Evolutionary conservation across 2,113 vertebrate genomes (phyloP).

Genomic region (Burhinus oedicnemus): DNA sequence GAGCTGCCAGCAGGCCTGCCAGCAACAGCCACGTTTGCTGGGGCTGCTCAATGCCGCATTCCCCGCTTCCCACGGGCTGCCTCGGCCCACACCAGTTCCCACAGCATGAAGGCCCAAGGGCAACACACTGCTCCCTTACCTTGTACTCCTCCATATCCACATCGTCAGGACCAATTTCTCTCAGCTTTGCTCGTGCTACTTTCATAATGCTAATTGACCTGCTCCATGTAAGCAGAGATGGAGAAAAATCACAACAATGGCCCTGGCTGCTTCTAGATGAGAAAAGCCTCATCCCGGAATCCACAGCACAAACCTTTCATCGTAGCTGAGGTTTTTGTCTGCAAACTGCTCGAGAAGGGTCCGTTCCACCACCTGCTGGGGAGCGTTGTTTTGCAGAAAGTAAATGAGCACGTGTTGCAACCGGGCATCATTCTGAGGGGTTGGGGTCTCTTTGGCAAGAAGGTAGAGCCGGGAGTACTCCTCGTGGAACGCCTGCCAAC

Average conservation of each 20-base stretch:
- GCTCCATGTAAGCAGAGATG: neutral
- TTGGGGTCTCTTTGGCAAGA: conserved; percentile 85
- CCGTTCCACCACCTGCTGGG: conserved; percentile 89
- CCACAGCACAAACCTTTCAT: conserved; percentile 81
- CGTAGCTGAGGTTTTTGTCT: conserved; percentile 94
- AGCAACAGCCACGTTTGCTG: too few species aligned
- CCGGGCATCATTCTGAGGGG: conserved; percentile 85
- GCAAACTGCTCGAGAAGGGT: conserved; percentile 95
- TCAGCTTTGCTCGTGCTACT: conserved; percentile 89
- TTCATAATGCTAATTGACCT: conserved; percentile 97
- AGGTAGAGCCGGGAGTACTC: conserved; percentile 91
- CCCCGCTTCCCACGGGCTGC: too few species aligned
- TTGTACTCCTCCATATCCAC: conserved; percentile 96
- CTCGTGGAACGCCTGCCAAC: conserved; percentile 89
- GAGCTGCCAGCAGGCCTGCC: too few species aligned
- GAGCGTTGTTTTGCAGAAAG: conserved; percentile 92
- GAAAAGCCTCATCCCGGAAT: accelerated
- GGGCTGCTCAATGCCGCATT: too few species aligned
- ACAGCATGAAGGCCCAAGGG: too few species aligned
- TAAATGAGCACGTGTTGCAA: conserved; percentile 93
- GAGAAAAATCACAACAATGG: neutral
- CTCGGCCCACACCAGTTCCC: too few species aligned
- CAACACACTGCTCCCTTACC: conserved; percentile 66
- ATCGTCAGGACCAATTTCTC: conserved; percentile 91
- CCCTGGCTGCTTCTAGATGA: accelerated